phyloP scores from a whole-genome alignment of 2,888 invertebrate genomes.

The Drosophila barbarae region DNA sequence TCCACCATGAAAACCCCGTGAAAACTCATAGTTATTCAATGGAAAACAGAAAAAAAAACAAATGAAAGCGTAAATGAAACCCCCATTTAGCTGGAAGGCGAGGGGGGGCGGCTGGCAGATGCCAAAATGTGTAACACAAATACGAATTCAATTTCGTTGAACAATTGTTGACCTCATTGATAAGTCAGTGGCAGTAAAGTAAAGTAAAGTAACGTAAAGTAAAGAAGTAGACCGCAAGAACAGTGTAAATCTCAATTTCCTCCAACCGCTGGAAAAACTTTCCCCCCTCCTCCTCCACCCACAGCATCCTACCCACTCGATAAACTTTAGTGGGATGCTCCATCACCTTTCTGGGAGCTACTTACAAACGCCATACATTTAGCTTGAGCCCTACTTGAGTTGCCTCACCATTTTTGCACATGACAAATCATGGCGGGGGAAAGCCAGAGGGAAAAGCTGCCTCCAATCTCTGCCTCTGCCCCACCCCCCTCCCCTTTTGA shows the following conservation, averaged over 20 bases:
- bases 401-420: slow-evolving; percentile 23
- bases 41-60: background rate
- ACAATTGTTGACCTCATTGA: slow-evolving; percentile 40
- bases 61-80: slow-evolving; percentile 9
- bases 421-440: slow-evolving; percentile 30
- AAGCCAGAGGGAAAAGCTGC: slow-evolving; percentile 1
- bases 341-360: slow-evolving; percentile 35
- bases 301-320: slow-evolving; percentile 13
- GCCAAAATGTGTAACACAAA: slow-evolving; percentile 27
- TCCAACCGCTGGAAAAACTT: slow-evolving; percentile 6
- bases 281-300: background rate
- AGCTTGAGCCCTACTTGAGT: slow-evolving; percentile 20
- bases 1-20: background rate
- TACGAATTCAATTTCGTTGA: slow-evolving; percentile 25
- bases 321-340: slow-evolving; percentile 34
- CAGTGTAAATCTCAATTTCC: slow-evolving; percentile 30
- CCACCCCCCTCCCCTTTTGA: slow-evolving; percentile 38
- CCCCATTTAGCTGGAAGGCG: background rate
- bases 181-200: slow-evolving; percentile 26
- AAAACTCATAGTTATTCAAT: background rate
- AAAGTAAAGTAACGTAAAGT: slow-evolving; percentile 3
- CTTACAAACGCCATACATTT: slow-evolving; percentile 31
- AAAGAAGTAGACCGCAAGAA: slow-evolving; percentile 26
- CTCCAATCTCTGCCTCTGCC: slow-evolving; percentile 7
- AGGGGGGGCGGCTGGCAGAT: background rate